Evolutionary conservation across 2,888 invertebrate species (phyloP), one percentile per base, ranked within the genome.

Genomic region (Ormyrus labotus): DNA sequence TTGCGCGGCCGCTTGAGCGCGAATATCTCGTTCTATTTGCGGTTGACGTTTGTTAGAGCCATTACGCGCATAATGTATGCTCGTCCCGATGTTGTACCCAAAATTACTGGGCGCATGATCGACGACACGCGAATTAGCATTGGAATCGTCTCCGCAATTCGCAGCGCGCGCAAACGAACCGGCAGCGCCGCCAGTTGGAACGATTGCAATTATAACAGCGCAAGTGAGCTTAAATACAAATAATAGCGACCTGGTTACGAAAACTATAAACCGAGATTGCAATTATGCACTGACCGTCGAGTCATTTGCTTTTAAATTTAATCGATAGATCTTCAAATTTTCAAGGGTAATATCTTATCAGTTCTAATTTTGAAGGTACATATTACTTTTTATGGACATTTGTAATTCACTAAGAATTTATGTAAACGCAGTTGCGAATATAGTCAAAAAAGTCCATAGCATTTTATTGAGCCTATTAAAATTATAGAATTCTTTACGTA

Each of bases 31-130:
- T 73, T 81, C 81, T 74, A 74, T 75, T 81, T 81, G 81, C 81
- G 81, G 81, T 78, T 81, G 78, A 81, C 81, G 78, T 81, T 81
- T 81, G 81, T 81, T 74, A 61, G 55, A 78, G 81, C 81, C 77
- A 73, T 77, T 77, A 58, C 77, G 73, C 63, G 60, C 80, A 67
- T 81, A 77, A 72, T 77, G 80, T 58, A 77, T 77, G 61, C 70
- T n/a, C 71, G 55, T 10, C 63, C 63, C 72, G 76, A 63, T 65
- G 72, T 57, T 81, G 58, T 67, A 68, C 48, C 63, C 72, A 55
- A 77, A 76, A 81, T 81, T 81, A 69, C 80, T 68, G 55, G 19
- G 74, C 74, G 19, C 74, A 81, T 81, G 78, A 81, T 78, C 81
- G 81, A 81, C 78, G 81, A 81, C 78, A 78, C 65, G 74, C 81